A percentile compares a stretch with the other conserved stretches of the same genome.
These are phyloP conservation scores for Thalassophryne amazonica DNA, from an alignment of 2,797 vertebrate species.

Conservation along the genomic window DNA sequence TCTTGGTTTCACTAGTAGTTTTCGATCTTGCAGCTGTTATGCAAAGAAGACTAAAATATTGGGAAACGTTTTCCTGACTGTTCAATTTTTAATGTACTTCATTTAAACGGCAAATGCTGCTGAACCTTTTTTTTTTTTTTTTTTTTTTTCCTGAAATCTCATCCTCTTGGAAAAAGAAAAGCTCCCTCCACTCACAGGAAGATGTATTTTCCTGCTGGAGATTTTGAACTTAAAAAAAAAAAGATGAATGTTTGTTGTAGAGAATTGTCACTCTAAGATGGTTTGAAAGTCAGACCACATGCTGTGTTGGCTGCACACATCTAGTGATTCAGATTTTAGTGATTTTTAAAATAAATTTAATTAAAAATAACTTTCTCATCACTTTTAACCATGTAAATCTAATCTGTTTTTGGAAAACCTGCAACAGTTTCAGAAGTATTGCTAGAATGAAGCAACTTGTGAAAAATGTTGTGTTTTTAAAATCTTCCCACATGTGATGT, in stretches of 20 bases:
- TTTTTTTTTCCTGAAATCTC: not conserved
- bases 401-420: not conserved
- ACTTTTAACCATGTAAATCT: not conserved
- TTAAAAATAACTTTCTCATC: not conserved
- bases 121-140: not conserved
- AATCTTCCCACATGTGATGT: no score
- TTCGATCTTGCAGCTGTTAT: constrained; percentile 73
- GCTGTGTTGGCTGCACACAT: not conserved
- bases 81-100: not conserved
- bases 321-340: not conserved
- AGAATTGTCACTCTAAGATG: no score
- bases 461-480: not conserved
- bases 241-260: no score
- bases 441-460: not conserved
- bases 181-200: not conserved
- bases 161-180: no score
- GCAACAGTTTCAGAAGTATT: not conserved
- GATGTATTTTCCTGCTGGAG: not conserved
- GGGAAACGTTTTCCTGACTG: constrained; percentile 13
- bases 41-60: constrained; percentile 54
- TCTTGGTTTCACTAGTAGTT: constrained; percentile 78
- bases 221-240: no score
- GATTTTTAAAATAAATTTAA: not conserved
- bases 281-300: not conserved
- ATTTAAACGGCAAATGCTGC: constrained; percentile 28